Evolutionary conservation across 2,888 invertebrate genomes (phyloP).

Genomic region (Bedellia somnulentella): DNA sequence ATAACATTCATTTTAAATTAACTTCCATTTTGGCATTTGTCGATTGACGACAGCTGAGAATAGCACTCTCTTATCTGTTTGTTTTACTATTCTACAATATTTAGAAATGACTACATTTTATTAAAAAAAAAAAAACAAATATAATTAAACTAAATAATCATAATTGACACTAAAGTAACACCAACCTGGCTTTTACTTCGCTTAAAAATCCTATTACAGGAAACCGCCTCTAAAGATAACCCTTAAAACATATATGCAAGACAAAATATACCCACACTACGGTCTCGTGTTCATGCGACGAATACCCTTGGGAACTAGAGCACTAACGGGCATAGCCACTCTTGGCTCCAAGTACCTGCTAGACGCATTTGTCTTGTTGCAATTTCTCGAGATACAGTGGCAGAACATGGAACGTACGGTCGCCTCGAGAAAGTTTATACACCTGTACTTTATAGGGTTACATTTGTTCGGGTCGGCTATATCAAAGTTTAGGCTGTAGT

Average conservation of each 20-base stretch:
- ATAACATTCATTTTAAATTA: no score
- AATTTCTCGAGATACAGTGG: conserved; percentile 9
- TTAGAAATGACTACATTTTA: no score
- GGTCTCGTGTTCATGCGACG: not conserved
- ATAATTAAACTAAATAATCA: no score
- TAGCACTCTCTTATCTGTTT: no score
- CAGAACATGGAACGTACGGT: conserved; percentile 11
- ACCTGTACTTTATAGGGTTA: conserved; percentile 1
- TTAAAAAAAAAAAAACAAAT: no score
- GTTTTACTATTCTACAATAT: no score
- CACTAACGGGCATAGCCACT: not conserved
- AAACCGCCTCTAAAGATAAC: not conserved
- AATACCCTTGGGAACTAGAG: not conserved
- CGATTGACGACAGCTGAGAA: no score
- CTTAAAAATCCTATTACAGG: no score
- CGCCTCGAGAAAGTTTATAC: conserved; percentile 4
- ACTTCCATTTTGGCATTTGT: no score
- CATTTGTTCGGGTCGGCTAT: no score
- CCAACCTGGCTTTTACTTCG: not conserved
- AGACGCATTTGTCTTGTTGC: conserved; percentile 15
- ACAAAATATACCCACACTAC: not conserved
- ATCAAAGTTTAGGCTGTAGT: no score
- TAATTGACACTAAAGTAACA: not conserved
- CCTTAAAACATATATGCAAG: not conserved
- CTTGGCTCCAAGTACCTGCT: not conserved